These are phyloP conservation scores for Psittacara wagleri DNA, from an alignment of 2,113 vertebrate genomes.

Conservation along the genomic window DNA sequence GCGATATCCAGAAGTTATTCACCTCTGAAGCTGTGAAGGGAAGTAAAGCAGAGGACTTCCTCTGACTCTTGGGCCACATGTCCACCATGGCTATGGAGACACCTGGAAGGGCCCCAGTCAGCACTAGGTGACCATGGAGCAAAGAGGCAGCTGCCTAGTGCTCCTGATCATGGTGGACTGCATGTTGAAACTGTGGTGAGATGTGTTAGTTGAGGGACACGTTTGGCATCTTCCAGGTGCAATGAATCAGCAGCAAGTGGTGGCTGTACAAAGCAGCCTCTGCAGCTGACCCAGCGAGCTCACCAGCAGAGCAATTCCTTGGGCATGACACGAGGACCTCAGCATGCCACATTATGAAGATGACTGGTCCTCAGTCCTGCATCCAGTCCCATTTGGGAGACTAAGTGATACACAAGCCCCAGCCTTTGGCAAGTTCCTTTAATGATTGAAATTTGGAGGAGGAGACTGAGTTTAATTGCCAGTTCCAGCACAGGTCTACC, in stretches of 20 bases:
- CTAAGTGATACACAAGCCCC: neutral
- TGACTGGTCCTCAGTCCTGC: neutral
- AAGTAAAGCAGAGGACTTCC: neutral
- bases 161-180: neutral
- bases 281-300: neutral
- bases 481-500: neutral
- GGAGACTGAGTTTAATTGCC: slow-evolving; percentile 7
- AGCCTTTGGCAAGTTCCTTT: slow-evolving; percentile 13
- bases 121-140: neutral
- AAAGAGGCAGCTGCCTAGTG: neutral
- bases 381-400: neutral
- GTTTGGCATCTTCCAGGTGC: neutral
- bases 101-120: neutral
- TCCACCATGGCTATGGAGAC: fast-evolving
- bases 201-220: fast-evolving
- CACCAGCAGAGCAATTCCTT: neutral
- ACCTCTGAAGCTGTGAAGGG: neutral
- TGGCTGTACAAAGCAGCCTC: neutral
- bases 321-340: fast-evolving
- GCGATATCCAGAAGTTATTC: neutral
- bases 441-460: neutral
- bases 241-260: neutral
- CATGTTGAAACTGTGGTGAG: neutral
- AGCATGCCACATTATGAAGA: neutral
- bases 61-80: neutral